Evolutionary conservation across 2,113 vertebrate genomes (phyloP).

Genomic region (Corapipo altera): DNA sequence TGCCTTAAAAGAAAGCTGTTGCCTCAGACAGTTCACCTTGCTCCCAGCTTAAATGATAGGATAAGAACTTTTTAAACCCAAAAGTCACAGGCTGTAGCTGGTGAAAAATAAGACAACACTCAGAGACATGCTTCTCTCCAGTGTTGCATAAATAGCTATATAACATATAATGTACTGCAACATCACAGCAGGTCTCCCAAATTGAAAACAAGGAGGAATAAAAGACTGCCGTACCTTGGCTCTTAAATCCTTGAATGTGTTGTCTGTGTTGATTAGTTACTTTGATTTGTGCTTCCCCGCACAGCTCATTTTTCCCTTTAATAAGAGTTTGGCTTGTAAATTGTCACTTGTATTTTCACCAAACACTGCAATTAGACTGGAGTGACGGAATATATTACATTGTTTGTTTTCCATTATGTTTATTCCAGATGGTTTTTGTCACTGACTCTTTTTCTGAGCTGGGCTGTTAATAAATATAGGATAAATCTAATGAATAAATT

Average conservation of each 20-base stretch:
- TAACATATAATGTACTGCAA: background rate
- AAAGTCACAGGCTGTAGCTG: background rate
- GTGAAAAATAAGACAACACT: background rate
- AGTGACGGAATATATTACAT: constrained; percentile 52
- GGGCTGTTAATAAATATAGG: constrained; percentile 52
- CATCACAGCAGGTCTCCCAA: constrained; percentile 41
- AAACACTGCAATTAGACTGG: constrained; percentile 50
- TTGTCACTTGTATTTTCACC: constrained; percentile 54
- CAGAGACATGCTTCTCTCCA: background rate
- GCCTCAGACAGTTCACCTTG: background rate
- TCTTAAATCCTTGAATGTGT: constrained; percentile 51
- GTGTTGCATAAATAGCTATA: constrained; percentile 8
- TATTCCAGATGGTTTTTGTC: constrained; percentile 65
- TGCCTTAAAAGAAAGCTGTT: background rate
- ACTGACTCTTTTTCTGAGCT: constrained; percentile 37
- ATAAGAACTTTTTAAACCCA: background rate
- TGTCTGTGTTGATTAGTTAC: constrained; percentile 56
- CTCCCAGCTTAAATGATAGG: background rate
- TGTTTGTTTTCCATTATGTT: constrained; percentile 66
- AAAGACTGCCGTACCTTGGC: constrained; percentile 27
- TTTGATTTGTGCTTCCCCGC: constrained; percentile 48
- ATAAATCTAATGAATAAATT: constrained; percentile 59
- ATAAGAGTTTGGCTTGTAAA: constrained; percentile 52
- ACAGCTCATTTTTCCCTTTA: constrained; percentile 55
- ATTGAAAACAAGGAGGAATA: constrained; percentile 52